Evolutionary conservation across 2,888 invertebrate species (phyloP), one percentile per base, ranked within the genome.

Genomic region (Cheilosia variabilis): DNA sequence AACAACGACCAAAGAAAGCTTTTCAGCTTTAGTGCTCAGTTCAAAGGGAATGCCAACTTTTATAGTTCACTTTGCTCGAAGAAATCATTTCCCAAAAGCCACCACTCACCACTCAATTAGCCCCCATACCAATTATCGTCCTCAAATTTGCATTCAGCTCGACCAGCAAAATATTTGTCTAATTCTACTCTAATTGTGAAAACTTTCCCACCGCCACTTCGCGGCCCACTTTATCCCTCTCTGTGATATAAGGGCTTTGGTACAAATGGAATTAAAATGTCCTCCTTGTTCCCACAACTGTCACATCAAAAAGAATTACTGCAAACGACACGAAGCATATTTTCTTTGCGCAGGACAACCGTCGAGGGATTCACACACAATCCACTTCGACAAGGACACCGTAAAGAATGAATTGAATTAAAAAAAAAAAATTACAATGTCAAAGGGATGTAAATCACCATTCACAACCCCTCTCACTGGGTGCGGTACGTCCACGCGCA

Each of bases 281-380:
- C 84, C 80, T 86, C 45, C 57, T 15, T 65, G 75, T 87, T 87
- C 87, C 87, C 87, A 87, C 87, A 87, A 81, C 71, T 84, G 87
- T 87, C 87, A 84, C 55, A 87, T 80, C 76, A 63, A 68, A 68
- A 81, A 57, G 68, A 77, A 87, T 58, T 78, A 72, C 84, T 87
- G 87, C 78, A 81, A 84, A 73, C 84, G 87, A 87, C 87, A 87
- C 72, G 72, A 53, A 87, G 79, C 87, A 87, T 87, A 87, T 87
- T 87, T 60, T 43, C 15, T 66, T 45, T 13, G 55, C 71, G 41
- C 58, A 60, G 58, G 50, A 43, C 68, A 62, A 69, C 57, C 52
- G 60, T 47, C 65, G 69, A 41, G 52, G 63, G 69, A 68, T 81
- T 75, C 76, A 79, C 78, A 87, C 86, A 81, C 81, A 76, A 81